phyloP scores from a whole-genome alignment of 2,113 vertebrate species.

The Embiotoca jacksoni region DNA sequence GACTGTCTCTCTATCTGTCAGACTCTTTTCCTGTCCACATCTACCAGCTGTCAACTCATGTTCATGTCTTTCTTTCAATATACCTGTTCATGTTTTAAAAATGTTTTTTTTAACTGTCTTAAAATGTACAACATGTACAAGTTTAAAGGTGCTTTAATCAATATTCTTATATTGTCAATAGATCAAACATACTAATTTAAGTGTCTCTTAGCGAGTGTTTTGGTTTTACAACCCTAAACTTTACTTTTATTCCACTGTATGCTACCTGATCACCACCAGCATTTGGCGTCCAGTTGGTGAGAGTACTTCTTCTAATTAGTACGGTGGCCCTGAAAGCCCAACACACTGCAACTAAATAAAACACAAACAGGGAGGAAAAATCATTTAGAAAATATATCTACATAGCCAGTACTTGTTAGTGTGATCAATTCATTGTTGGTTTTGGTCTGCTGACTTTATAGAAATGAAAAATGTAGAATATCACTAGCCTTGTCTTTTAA shows the following conservation, averaged over 20 bases:
- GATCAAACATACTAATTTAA: neutral
- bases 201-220: neutral
- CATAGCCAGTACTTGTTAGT: neutral
- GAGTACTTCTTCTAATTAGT: too few relatives aligned
- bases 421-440: neutral
- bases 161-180: neutral
- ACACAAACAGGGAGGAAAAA: neutral
- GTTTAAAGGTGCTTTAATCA: neutral
- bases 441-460: neutral
- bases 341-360: neutral
- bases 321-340: neutral
- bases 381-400: neutral
- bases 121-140: neutral
- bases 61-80: constrained; percentile 25
- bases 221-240: neutral
- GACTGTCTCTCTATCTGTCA: constrained; percentile 45
- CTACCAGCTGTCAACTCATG: constrained; percentile 40
- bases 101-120: neutral
- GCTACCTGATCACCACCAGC: neutral
- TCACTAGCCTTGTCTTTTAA: neutral
- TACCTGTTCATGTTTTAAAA: constrained; percentile 10
- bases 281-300: neutral
- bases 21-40: constrained; percentile 38
- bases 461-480: neutral
- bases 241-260: neutral